These are phyloP conservation scores for Lutra lutra DNA, from an alignment of 2,797 vertebrate species.

Conservation along the genomic window DNA sequence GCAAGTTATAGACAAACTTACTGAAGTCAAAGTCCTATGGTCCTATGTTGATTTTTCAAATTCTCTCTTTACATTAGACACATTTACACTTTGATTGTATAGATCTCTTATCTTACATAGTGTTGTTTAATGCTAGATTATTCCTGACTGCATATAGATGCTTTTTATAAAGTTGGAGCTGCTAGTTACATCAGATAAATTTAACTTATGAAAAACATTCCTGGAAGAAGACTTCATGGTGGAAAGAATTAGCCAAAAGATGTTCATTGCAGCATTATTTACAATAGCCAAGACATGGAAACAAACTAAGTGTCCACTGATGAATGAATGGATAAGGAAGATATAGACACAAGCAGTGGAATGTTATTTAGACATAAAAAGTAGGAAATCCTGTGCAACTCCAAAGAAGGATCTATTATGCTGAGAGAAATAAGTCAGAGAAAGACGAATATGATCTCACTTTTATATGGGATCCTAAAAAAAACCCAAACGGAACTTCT, in stretches of 20 bases:
- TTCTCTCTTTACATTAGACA: not conserved
- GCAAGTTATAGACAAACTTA: not conserved
- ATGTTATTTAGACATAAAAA: not conserved
- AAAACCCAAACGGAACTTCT: no score
- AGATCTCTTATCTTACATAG: not conserved
- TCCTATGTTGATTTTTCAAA: not conserved
- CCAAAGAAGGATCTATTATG: no score
- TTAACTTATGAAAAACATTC: conserved; percentile 27
- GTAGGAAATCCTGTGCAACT: not conserved
- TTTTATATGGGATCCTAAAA: no score
- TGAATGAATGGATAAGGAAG: not conserved
- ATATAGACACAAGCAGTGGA: not conserved
- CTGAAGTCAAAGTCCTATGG: not conserved
- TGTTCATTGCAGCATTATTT: not conserved
- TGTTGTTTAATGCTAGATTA: not conserved
- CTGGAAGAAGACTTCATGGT: not conserved
- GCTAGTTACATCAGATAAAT: not conserved
- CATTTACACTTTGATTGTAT: not conserved
- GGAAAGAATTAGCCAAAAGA: not conserved
- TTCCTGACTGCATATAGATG: not conserved
- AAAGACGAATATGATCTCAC: no score
- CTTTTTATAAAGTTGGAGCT: conserved; percentile 1
- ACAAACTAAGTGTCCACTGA: not conserved
- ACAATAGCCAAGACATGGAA: not conserved
- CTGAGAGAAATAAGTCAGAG: no score